Percentiles rank a stretch among this genome's conserved stretches.
These are phyloP conservation scores for Centropristis striata DNA, from an alignment of 2,113 vertebrate species.

Conservation along the genomic window DNA sequence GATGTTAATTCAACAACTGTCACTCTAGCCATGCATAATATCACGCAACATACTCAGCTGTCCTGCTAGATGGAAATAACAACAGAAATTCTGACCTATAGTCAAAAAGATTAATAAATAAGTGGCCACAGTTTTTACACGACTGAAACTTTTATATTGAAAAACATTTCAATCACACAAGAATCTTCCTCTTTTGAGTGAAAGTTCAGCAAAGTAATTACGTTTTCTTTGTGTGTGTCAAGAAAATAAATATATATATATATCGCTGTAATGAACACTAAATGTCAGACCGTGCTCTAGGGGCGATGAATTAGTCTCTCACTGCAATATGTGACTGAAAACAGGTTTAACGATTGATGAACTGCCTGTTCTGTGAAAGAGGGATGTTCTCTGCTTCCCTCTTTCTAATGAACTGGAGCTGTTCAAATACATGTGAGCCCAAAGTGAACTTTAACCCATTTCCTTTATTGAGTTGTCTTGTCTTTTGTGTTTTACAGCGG, in stretches of 20 bases:
- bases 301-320: background rate
- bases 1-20: background rate
- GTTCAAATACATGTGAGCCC: background rate
- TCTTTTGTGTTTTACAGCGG: background rate
- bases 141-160: background rate
- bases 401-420: background rate
- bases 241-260: background rate
- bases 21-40: background rate
- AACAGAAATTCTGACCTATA: background rate
- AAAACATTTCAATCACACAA: background rate
- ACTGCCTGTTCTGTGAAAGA: background rate
- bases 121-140: too few relatives aligned
- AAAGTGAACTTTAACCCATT: background rate
- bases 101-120: background rate
- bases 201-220: constrained; percentile 6
- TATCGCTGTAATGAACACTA: background rate
- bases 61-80: too few relatives aligned
- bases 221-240: background rate
- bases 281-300: background rate
- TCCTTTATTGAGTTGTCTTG: background rate
- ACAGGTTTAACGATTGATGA: background rate
- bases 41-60: too few relatives aligned
- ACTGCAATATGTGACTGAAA: background rate
- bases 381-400: background rate
- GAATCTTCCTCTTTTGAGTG: background rate